Evolutionary conservation across 64 coral and sea anemone genomes (phyloP).

Genomic region (Hydrozoanthus tunicans): DNA sequence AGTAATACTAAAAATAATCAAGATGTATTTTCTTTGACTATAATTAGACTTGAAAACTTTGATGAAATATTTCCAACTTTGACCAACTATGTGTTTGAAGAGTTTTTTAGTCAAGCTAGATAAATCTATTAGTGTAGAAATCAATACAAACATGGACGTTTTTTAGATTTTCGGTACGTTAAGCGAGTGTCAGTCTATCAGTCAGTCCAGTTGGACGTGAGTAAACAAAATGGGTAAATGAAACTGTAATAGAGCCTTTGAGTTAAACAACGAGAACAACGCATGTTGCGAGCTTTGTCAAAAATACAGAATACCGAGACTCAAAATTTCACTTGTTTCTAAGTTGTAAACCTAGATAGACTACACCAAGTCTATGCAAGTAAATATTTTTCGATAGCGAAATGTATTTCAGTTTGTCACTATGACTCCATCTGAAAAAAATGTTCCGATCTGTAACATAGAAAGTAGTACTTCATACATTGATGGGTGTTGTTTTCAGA

Average conservation of each 20-base stretch:
- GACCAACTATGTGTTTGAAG: background rate
- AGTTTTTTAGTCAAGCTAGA: background rate
- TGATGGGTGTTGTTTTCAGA: too few species aligned
- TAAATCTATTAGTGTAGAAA: background rate
- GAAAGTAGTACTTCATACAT: too few species aligned
- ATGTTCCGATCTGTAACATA: background rate
- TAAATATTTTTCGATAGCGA: background rate
- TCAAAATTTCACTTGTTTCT: background rate
- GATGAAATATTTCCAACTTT: slow-evolving; percentile 12
- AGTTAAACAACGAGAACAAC: background rate
- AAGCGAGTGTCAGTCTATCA: background rate
- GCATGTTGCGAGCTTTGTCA: background rate
- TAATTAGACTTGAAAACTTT: slow-evolving; percentile 4
- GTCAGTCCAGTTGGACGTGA: background rate
- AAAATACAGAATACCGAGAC: background rate
- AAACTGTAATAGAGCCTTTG: background rate
- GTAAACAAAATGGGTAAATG: slow-evolving; percentile 1
- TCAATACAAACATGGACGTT: background rate
- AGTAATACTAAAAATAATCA: background rate
- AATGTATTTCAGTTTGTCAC: background rate
- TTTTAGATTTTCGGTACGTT: background rate
- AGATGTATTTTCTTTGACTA: slow-evolving; percentile 30
- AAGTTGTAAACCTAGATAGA: background rate
- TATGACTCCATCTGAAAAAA: background rate
- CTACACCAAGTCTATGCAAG: background rate